Percentiles rank a stretch among this genome's conserved stretches.
Evolutionary conservation across 1,140 invertebrate genomes (phyloP).

Genomic region (Meloidogyne hapla): DNA sequence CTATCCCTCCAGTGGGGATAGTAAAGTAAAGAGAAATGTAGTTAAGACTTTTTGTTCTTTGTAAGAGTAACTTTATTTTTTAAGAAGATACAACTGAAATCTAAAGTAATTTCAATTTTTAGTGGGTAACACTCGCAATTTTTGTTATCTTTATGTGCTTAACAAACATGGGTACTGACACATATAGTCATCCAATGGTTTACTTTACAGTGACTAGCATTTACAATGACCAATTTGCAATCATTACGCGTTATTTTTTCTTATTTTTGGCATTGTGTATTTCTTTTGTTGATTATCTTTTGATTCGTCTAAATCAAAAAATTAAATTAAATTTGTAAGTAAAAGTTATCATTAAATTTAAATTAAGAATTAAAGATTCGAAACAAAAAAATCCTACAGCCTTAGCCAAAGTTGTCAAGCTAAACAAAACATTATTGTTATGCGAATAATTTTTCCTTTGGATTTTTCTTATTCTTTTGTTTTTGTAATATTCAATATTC

Average conservation of each 20-base stretch:
- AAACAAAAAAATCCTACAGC: neutral
- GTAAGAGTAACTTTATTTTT: too few species aligned
- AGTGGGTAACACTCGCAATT: neutral
- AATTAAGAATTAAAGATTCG: neutral
- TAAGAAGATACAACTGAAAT: too few species aligned
- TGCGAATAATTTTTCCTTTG: constrained; percentile 22
- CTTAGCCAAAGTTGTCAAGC: constrained; percentile 16
- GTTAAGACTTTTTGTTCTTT: too few species aligned
- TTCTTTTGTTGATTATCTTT: constrained; percentile 13
- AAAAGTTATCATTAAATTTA: neutral
- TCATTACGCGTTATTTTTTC: constrained; percentile 1
- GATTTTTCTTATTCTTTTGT: constrained; percentile 22
- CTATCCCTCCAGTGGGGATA: too few species aligned
- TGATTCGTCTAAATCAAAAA: too few species aligned
- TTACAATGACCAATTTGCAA: neutral
- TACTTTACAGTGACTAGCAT: constrained; percentile 7
- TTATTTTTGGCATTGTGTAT: constrained; percentile 3
- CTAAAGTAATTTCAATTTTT: too few species aligned
- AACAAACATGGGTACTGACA: neutral
- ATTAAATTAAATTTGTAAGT: constrained; percentile 13
- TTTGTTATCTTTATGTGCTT: neutral
- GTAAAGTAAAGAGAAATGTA: too few species aligned
- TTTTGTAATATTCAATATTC: constrained; percentile 12
- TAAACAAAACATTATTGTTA: constrained; percentile 18
- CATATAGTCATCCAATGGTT: constrained; percentile 15